Conservation (phyloP, 1,140 invertebrate genomes). For the Mycetomoellerius zeteki region DNA sequence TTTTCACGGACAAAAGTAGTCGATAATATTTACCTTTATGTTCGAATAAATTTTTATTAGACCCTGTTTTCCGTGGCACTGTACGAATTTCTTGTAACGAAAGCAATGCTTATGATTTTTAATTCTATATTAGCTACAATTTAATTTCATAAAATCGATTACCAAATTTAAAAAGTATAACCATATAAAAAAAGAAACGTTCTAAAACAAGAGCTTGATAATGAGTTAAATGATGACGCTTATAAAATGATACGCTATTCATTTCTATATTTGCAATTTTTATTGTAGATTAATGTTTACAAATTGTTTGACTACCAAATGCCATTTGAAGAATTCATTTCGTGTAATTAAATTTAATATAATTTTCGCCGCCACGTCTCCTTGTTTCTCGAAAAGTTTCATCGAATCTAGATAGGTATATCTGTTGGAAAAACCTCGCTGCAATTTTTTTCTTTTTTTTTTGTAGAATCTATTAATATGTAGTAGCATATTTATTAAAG, state of each 20-base stretch:
- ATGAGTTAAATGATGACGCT: background rate
- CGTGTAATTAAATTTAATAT: conserved; percentile 8
- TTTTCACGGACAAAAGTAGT: background rate
- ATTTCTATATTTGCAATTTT: background rate
- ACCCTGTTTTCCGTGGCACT: background rate
- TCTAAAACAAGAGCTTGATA: background rate
- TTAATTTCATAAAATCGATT: conserved; percentile 17
- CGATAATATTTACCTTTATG: background rate
- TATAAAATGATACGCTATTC: background rate
- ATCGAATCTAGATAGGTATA: conserved; percentile 27
- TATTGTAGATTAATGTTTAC: background rate
- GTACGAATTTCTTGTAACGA: background rate
- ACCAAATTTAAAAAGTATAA: background rate
- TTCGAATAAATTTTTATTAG: background rate
- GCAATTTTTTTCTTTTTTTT: conserved; percentile 49
- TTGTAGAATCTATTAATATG: conserved; percentile 75
- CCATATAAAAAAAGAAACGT: background rate
- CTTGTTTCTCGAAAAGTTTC: conserved; percentile 65
- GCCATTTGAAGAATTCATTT: background rate
- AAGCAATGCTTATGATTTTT: conserved; percentile 3
- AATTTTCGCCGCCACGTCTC: conserved; percentile 10
- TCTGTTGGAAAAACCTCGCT: conserved; percentile 64
- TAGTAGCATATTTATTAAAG: conserved; percentile 83
- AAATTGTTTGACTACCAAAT: conserved; percentile 25
- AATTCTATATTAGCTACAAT: background rate